Conservation (phyloP, 2,797 vertebrate genomes). For the Hydrocynus forskahlii region DNA sequence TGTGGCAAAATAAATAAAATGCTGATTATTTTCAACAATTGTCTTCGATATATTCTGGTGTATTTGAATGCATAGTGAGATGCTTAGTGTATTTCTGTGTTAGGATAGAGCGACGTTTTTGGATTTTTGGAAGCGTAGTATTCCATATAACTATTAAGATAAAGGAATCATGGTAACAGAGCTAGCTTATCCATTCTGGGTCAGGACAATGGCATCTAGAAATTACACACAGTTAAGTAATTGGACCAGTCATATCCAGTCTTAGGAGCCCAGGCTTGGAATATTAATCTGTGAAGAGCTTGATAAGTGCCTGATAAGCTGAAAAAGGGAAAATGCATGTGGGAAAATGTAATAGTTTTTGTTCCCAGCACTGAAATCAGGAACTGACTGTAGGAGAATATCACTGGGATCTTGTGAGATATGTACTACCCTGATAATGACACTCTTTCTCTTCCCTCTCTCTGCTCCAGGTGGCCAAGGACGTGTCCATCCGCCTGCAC, state of each 20-base stretch:
- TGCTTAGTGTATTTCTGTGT: too few species aligned
- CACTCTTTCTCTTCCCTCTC: background rate
- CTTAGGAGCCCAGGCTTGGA: too few species aligned
- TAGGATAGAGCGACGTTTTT: too few species aligned
- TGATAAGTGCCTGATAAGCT: background rate
- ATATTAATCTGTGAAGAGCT: background rate
- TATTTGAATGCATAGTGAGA: too few species aligned
- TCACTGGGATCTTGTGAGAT: background rate
- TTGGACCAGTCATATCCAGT: background rate
- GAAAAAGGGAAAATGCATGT: too few species aligned
- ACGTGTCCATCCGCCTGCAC: slow-evolving; percentile 94
- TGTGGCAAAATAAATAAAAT: too few species aligned
- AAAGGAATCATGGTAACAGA: background rate
- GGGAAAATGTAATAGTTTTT: background rate
- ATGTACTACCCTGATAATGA: background rate
- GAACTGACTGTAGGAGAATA: background rate
- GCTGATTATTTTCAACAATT: too few species aligned
- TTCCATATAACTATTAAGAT: background rate
- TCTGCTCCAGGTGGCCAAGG: slow-evolving; percentile 90
- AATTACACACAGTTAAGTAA: background rate
- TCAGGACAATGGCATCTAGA: background rate
- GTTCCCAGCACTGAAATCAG: background rate
- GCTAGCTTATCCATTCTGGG: background rate
- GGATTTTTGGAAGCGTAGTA: too few species aligned
- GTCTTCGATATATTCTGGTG: too few species aligned